Evolutionary conservation across 2,888 invertebrate species (phyloP).

Genomic region (Allacma fusca): DNA sequence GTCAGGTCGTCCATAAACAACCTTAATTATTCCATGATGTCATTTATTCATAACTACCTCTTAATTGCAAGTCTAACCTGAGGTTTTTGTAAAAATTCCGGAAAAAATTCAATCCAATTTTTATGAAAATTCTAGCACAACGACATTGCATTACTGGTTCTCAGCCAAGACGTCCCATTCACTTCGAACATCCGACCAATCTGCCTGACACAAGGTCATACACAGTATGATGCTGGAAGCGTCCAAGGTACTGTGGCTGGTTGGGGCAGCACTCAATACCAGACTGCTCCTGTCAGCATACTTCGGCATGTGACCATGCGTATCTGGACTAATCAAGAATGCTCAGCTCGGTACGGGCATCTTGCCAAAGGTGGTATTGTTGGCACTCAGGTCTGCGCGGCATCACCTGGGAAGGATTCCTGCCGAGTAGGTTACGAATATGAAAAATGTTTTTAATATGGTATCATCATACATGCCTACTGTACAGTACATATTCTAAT

Average conservation of each 20-base stretch:
- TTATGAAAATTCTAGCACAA: slow-evolving; percentile 71
- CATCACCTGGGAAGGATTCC: slow-evolving; percentile 82
- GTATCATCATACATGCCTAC: no score
- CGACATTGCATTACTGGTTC: slow-evolving; percentile 80
- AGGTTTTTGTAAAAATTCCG: no score
- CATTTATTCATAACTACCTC: no score
- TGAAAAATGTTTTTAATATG: no score
- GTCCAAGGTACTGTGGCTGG: slow-evolving; percentile 82
- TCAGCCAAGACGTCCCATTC: slow-evolving; percentile 79
- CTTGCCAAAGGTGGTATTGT: slow-evolving; percentile 84
- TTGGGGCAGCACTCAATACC: slow-evolving; percentile 74
- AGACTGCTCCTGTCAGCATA: slow-evolving; percentile 77
- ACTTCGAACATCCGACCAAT: slow-evolving; percentile 77
- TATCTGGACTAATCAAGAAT: slow-evolving; percentile 81
- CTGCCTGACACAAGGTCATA: slow-evolving; percentile 72
- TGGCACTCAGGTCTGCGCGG: slow-evolving; percentile 87
- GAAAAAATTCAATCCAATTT: no score
- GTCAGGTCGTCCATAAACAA: no score
- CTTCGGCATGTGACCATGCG: slow-evolving; percentile 85
- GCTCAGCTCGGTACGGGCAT: slow-evolving; percentile 79
- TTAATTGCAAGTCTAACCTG: not conserved
- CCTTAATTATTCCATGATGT: no score
- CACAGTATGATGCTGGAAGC: slow-evolving; percentile 74
- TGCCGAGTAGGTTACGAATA: slow-evolving; percentile 75
- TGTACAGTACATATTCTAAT: not conserved